Evolutionary conservation across 2,113 vertebrate genomes (phyloP), one percentile per base, ranked within the genome.

Genomic region (Tychaedon coryphoeus): DNA sequence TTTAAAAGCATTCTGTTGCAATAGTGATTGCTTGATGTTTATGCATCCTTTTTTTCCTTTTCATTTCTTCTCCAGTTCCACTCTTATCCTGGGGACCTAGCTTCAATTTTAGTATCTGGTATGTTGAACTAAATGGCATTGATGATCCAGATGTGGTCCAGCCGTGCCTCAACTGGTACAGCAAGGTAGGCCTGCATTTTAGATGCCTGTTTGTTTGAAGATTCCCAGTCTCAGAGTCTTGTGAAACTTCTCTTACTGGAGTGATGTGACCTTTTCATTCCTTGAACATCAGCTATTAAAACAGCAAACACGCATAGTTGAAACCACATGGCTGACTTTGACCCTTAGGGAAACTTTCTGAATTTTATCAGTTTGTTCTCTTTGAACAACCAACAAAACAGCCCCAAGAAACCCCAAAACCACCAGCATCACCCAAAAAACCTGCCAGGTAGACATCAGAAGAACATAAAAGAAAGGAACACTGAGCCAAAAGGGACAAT

Each of bases 61-160:
- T 92, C 56, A 65, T 96, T 91, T 95, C 81, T 96, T 88, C 87
- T 95, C 81, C 95, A 99, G 99, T 99, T 98, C 99, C 99, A 96
- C 99, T 99, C 80, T 99, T 99, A 97, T 99, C 99, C 12, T 99
- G 99, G 99, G 99, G 99, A 75, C 99, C 99, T 71, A 99, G 99
- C 98, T 99, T 99, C 98, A 99, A 99, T 98, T 99, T 99, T 97
- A 99, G 99, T 98, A 99, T 99, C 98, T 99, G 99, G 99, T 99
- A 99, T 97, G 99, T 99, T 97, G 99, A 99, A 98, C 98, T 99
- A 86, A 99, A 99, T 65, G 99, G 99, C 89, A 99, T 99, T 81
- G 99, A 99, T 97, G 99, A 99, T 91, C 99, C 99, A 31, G 99
- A 99, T 77, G 99, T 99, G 89, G 99, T 99, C 91, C 99, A 99